Evolutionary conservation across 1,140 invertebrate species (phyloP), one percentile per base, ranked within the genome.

Genomic region (Drosophila eugracilis): DNA sequence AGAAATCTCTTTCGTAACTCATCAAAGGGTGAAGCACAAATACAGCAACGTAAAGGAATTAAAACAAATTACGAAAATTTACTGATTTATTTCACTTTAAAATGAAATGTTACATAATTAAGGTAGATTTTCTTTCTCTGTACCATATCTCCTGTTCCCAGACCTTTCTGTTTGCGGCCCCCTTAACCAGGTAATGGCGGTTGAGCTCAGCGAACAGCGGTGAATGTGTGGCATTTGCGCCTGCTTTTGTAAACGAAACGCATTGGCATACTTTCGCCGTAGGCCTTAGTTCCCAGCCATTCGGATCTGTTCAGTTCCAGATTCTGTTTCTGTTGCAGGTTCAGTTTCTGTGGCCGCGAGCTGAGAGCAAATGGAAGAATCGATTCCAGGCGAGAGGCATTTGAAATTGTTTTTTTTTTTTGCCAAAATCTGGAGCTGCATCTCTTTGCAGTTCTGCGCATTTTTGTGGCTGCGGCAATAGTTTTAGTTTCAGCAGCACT

Each of bases 171-270:
- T n/a, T n/a, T n/a, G n/a, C n/a, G 15, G 44, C 7, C 34, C 45
- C 22, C 37, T 19, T 62, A 52, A 71, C 55, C 59, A 78, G 79
- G 67, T 57, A 77, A 53, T 57, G 63, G 55, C n/a, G 39, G 42
- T 28, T 39, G 55, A 34, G 44, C 28, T n/a, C 10, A 4, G 19
- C 44, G 22, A 28, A 17, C 22, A 28, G 49, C 52, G 21, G 45
- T 32, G 44, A 12, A 17, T 53, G 54, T 42, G 54, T 42, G 50
- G 70, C 55, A 65, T 63, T 47, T 57, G 53, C 39, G 21, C 37
- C 59, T 42, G 54, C 70, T 60, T 80, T 67, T 76, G 80, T 76
- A 79, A 84, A 67, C 74, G 62, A 72, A 72, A 60, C 41, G 63
- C 75, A 71, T 74, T 65, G 79, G 63, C 70, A 39, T 84, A 58